Percentiles rank a stretch among this genome's conserved stretches.
Evolutionary conservation across 2,113 vertebrate species (phyloP).

Genomic region (Microcebus ravelobensis): DNA sequence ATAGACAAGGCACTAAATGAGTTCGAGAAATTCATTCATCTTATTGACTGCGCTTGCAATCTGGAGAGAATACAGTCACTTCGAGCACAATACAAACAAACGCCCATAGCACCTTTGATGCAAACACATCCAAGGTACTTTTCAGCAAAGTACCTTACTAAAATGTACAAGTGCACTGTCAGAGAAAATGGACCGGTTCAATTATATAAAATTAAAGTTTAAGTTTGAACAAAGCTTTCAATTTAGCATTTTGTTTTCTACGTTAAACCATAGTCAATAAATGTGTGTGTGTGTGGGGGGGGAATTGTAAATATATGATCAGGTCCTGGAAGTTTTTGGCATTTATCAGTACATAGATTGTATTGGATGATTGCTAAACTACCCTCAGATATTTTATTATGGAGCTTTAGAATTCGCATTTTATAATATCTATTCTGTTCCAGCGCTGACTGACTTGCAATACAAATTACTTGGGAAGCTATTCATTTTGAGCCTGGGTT

Average conservation of each 20-base stretch:
- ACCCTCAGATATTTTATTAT: not conserved
- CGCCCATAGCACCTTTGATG: slow-evolving; percentile 14
- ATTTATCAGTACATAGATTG: not conserved
- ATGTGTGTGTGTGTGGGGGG: too few relatives aligned
- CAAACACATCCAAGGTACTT: slow-evolving; percentile 48
- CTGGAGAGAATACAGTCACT: slow-evolving; percentile 42
- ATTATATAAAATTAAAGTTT: not conserved
- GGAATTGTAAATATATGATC: not conserved
- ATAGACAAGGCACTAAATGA: slow-evolving; percentile 58
- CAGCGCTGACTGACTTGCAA: not conserved
- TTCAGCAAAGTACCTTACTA: slow-evolving; percentile 18
- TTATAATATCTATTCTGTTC: not conserved
- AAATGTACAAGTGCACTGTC: not conserved
- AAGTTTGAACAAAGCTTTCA: slow-evolving; percentile 49
- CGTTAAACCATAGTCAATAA: not conserved
- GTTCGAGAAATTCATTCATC: slow-evolving; percentile 73
- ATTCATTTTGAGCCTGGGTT: not conserved
- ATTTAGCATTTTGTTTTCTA: not conserved
- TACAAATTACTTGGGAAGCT: not conserved
- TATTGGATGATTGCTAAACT: not conserved
- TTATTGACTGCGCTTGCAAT: slow-evolving; percentile 55
- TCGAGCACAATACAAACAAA: slow-evolving; percentile 61
- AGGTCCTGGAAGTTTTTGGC: not conserved
- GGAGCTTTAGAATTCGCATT: not conserved
- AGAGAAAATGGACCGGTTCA: not conserved